A percentile compares a stretch with the other conserved stretches of the same genome.
Evolutionary conservation across 1,140 invertebrate species (phyloP).

Genomic region (Mesaphorura yosii): DNA sequence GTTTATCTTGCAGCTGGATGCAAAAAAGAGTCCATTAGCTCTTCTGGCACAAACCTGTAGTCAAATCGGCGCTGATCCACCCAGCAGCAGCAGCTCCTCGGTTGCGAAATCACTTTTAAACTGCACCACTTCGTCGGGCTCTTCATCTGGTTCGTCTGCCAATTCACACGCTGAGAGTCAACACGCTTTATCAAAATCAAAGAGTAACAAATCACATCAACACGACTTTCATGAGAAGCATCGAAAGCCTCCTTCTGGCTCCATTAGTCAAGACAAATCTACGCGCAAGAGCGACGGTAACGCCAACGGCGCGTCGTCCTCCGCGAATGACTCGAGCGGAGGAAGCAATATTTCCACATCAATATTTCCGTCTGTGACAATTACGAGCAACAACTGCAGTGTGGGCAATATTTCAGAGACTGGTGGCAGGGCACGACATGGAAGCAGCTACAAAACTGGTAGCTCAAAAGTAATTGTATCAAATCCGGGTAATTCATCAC

Average conservation of each 20-base stretch:
- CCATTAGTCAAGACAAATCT: no score
- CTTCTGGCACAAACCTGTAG: slow-evolving; percentile 52
- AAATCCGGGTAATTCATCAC: neutral
- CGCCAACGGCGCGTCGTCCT: neutral
- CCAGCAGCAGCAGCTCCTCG: slow-evolving; percentile 20
- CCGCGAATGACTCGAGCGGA: neutral
- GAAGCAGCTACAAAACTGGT: slow-evolving; percentile 1
- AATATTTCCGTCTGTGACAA: neutral
- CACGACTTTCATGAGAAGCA: slow-evolving; percentile 4
- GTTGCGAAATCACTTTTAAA: neutral
- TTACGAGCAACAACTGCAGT: neutral
- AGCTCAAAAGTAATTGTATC: slow-evolving; percentile 6
- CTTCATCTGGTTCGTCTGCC: no score
- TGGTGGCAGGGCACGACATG: neutral
- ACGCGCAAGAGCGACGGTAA: no score
- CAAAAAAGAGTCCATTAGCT: slow-evolving; percentile 51
- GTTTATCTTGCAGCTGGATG: slow-evolving; percentile 45
- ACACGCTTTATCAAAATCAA: slow-evolving; percentile 4
- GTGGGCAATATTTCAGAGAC: neutral
- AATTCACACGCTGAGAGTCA: no score
- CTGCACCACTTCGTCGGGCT: neutral
- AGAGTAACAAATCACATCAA: neutral
- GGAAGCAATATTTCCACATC: neutral
- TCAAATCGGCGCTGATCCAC: slow-evolving; percentile 49
- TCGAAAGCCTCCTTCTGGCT: no score